Evolutionary conservation across 2,113 vertebrate species (phyloP).

Genomic region (Vombatus ursinus): DNA sequence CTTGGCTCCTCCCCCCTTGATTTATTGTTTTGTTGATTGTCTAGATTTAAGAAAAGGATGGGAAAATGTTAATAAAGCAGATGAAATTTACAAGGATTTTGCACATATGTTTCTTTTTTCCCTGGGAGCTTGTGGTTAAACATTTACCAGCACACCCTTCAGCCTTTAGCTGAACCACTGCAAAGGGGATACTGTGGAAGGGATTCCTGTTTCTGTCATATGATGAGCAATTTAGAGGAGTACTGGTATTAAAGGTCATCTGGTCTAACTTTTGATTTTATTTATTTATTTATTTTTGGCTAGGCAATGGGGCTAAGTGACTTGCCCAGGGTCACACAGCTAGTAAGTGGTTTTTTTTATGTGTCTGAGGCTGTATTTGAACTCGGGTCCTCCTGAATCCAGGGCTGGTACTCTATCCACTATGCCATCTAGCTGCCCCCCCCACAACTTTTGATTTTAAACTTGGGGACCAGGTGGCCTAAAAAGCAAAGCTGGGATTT

Average conservation of each 20-base stretch:
- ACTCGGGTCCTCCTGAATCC: no score
- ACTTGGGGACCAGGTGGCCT: rapidly evolving
- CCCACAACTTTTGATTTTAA: not conserved
- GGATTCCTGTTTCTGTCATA: not conserved
- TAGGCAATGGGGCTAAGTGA: no score
- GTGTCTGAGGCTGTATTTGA: no score
- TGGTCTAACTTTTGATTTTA: not conserved
- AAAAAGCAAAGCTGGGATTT: not conserved
- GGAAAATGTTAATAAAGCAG: not conserved
- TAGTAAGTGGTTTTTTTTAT: no score
- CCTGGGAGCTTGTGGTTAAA: not conserved
- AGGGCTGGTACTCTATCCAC: no score
- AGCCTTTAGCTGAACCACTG: not conserved
- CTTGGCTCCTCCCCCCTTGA: no score
- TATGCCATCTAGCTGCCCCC: no score
- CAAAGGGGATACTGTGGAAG: not conserved
- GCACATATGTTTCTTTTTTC: not conserved
- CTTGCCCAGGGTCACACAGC: no score
- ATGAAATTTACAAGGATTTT: not conserved
- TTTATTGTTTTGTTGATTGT: not conserved
- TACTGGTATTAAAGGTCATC: not conserved
- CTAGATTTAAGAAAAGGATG: not conserved
- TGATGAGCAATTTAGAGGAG: not conserved
- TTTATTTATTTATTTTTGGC: no score
- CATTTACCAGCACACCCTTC: not conserved